These are phyloP conservation scores for Pycnonotus jocosus DNA, from an alignment of 2,113 vertebrate species.

Conservation along the genomic window DNA sequence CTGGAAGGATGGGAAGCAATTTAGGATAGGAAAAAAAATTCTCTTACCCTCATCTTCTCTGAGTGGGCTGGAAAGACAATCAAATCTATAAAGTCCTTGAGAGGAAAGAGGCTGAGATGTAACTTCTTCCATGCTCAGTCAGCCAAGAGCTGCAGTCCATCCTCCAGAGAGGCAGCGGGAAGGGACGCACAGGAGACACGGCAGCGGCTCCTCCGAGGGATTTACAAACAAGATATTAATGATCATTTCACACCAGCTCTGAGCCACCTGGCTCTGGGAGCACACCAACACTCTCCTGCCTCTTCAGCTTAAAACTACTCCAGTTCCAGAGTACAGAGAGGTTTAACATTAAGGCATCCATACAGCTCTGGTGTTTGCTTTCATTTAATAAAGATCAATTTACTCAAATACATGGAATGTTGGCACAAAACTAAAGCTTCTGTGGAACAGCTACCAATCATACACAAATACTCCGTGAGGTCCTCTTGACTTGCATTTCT, in stretches of 20 bases:
- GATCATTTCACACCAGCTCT: constrained; percentile 8
- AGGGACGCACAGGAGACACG: background rate
- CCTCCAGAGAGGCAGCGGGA: background rate
- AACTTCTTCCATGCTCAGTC: background rate
- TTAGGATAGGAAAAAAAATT: background rate
- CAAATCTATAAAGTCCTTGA: background rate
- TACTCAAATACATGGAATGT: constrained; percentile 81
- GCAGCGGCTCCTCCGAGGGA: constrained; percentile 6
- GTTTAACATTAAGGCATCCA: constrained; percentile 74
- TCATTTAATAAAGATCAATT: constrained; percentile 73
- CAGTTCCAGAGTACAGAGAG: constrained; percentile 58
- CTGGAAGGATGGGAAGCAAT: constrained; percentile 9
- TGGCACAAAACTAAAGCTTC: constrained; percentile 78
- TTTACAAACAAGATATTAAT: background rate
- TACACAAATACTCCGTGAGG: constrained; percentile 59
- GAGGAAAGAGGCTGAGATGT: background rate
- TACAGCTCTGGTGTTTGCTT: constrained; percentile 73
- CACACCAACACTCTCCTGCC: constrained; percentile 43
- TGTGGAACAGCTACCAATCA: constrained; percentile 67
- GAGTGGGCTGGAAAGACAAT: background rate
- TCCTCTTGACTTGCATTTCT: constrained; percentile 65
- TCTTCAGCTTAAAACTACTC: constrained; percentile 51
- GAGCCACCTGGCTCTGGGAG: constrained; percentile 36
- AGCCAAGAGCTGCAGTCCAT: background rate
- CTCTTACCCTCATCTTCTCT: constrained; percentile 36